phyloP scores from a whole-genome alignment of 2,797 vertebrate species.

The Leptoclinus maculatus region DNA sequence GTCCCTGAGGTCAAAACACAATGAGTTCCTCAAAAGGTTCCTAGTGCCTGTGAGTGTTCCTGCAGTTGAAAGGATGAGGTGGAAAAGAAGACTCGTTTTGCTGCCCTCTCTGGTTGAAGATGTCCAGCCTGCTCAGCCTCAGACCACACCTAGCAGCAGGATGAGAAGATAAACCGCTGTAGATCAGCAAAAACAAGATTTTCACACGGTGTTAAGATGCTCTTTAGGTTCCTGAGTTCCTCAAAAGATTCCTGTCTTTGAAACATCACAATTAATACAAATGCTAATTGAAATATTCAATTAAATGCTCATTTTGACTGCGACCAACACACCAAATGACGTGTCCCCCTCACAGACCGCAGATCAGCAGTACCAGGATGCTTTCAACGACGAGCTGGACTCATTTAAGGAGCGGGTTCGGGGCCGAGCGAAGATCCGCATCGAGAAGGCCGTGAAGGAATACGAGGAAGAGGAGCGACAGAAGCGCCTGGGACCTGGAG shows the following conservation, averaged over 20 bases:
- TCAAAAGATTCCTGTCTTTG: not conserved
- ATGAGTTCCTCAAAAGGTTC: no score
- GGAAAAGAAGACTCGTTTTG: no score
- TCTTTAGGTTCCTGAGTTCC: not conserved
- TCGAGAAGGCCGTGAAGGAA: slow-evolving; percentile 93
- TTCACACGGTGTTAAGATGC: not conserved
- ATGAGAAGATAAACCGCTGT: not conserved
- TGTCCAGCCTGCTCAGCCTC: not conserved
- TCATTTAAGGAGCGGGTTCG: slow-evolving; percentile 93
- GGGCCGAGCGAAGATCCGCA: slow-evolving; percentile 90
- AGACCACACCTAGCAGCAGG: not conserved
- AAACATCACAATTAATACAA: not conserved
- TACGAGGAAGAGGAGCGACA: slow-evolving; percentile 93
- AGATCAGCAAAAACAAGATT: not conserved
- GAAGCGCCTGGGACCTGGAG: slow-evolving; percentile 92
- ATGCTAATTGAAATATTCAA: not conserved
- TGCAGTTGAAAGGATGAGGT: no score
- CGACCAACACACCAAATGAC: not conserved
- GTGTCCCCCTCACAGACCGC: slow-evolving; percentile 84
- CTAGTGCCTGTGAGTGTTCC: no score
- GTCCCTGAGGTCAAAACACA: no score
- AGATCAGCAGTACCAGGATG: slow-evolving; percentile 95
- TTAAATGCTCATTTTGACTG: not conserved
- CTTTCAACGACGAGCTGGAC: slow-evolving; percentile 94
- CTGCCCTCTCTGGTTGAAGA: not conserved